A percentile compares a stretch with the other conserved stretches of the same genome.
These are phyloP conservation scores for Dicerorhinus sumatrensis DNA, from an alignment of 2,113 vertebrate species.

Conservation along the genomic window DNA sequence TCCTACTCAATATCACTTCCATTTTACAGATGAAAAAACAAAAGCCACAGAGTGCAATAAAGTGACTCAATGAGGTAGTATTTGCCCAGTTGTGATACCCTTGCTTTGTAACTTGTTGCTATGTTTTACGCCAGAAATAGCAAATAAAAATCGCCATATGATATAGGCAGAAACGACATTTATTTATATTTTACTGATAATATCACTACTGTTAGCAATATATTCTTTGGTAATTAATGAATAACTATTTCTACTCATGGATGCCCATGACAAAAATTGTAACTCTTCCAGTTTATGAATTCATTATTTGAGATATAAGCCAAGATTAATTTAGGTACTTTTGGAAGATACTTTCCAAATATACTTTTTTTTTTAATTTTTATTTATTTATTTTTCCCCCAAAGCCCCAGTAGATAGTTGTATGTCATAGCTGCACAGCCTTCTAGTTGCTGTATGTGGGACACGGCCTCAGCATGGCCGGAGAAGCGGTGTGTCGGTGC, in stretches of 20 bases:
- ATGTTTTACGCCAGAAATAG: background rate
- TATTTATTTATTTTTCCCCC: no score
- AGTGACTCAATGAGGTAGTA: background rate
- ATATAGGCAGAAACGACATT: background rate
- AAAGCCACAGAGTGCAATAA: background rate
- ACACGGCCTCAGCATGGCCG: no score
- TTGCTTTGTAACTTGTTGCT: background rate
- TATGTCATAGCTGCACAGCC: no score
- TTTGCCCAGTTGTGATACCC: background rate
- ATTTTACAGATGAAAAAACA: background rate
- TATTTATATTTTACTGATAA: background rate
- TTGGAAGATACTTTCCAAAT: background rate
- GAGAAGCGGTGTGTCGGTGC: no score
- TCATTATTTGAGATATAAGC: background rate
- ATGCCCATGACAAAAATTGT: constrained; percentile 1
- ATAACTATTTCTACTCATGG: background rate
- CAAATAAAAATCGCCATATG: constrained; percentile 3
- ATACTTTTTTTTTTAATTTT: no score
- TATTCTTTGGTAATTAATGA: background rate
- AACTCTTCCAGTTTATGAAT: constrained; percentile 18
- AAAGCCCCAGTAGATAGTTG: no score
- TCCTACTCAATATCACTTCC: background rate
- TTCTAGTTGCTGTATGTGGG: no score
- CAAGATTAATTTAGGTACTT: constrained; percentile 25
- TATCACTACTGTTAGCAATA: background rate